Conservation (phyloP, 2,888 invertebrate genomes). For the Aphodius sticticus region DNA sequence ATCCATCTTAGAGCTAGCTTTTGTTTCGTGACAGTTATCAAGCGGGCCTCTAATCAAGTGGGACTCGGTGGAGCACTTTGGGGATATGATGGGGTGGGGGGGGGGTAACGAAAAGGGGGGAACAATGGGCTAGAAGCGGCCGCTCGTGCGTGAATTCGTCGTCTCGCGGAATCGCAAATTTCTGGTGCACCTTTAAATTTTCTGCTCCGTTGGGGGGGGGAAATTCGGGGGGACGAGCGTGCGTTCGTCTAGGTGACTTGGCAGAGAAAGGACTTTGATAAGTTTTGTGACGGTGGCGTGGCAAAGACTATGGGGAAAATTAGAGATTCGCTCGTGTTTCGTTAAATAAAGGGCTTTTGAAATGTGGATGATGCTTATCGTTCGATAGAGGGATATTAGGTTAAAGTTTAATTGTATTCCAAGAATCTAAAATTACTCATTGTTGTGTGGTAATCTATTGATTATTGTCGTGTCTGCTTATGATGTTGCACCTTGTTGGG, state of each 20-base stretch:
- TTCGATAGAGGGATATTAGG: background rate
- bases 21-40: conserved; percentile 4
- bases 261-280: background rate
- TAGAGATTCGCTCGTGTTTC: background rate
- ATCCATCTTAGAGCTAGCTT: background rate
- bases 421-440: too few species aligned
- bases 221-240: background rate
- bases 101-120: background rate
- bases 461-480: too few species aligned
- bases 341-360: background rate
- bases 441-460: too few species aligned
- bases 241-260: background rate
- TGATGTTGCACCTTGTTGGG: too few species aligned
- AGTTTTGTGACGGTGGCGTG: background rate
- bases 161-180: conserved; percentile 27
- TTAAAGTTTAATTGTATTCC: too few species aligned
- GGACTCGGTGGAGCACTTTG: background rate
- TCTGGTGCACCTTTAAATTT: background rate
- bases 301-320: background rate
- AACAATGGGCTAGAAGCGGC: conserved; percentile 16
- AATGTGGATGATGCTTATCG: background rate
- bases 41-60: background rate
- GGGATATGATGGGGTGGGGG: background rate
- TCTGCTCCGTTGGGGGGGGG: background rate
- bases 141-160: conserved; percentile 36